phyloP scores from a whole-genome alignment of 2,888 invertebrate species.

The Meganola albula region DNA sequence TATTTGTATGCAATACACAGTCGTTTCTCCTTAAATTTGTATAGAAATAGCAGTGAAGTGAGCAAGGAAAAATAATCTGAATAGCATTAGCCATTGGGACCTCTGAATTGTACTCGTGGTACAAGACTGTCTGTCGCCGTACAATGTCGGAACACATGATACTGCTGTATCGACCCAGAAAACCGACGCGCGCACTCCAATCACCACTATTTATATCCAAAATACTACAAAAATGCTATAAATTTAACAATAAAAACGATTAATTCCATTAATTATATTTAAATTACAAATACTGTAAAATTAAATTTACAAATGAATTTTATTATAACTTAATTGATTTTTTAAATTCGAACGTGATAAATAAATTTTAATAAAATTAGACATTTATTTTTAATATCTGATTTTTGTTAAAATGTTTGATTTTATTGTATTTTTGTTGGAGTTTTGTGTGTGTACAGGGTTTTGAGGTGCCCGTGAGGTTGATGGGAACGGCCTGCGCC shows the following conservation, averaged over 20 bases:
- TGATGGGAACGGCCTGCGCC: constrained; percentile 48
- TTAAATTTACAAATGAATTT: background rate
- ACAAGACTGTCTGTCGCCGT: constrained; percentile 73
- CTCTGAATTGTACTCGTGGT: constrained; percentile 58
- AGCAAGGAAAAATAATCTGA: constrained; percentile 43
- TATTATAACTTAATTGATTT: background rate
- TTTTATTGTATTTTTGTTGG: constrained; percentile 9
- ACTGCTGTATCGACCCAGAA: constrained; percentile 67
- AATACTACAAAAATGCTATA: constrained; percentile 26
- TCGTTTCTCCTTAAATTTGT: constrained; percentile 28
- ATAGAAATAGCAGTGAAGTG: constrained; percentile 19
- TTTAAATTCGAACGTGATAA: background rate
- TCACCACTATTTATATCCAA: constrained; percentile 36
- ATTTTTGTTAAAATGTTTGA: background rate
- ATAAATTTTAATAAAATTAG: constrained; percentile 1
- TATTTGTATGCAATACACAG: constrained; percentile 27
- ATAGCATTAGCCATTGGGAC: constrained; percentile 39
- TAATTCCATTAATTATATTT: too few species aligned
- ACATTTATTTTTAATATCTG: constrained; percentile 3
- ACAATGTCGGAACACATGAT: constrained; percentile 52
- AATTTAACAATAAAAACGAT: constrained; percentile 11
- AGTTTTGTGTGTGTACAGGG: constrained; percentile 27
- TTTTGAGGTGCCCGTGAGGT: constrained; percentile 47
- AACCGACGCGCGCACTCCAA: constrained; percentile 68
- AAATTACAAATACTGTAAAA: constrained; percentile 4